Evolutionary conservation across 2,113 vertebrate species (phyloP).

Genomic region (Tragelaphus buxtoni): DNA sequence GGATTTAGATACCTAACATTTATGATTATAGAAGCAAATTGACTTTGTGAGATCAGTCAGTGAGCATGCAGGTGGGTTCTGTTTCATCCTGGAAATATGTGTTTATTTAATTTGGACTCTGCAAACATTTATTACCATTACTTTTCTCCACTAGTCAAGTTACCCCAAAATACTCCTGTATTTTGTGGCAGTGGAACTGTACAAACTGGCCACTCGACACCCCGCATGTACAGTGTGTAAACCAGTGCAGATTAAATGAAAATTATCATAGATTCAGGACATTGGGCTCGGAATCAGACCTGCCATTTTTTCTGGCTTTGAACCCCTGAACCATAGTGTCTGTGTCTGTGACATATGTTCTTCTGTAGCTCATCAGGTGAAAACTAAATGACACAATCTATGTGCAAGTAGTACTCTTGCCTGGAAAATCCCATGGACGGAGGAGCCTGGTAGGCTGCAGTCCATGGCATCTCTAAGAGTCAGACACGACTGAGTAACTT

Average conservation of each 20-base stretch:
- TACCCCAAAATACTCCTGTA: background rate
- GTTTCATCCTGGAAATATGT: background rate
- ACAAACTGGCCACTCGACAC: background rate
- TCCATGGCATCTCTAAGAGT: no score
- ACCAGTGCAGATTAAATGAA: background rate
- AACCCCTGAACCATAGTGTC: background rate
- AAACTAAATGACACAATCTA: background rate
- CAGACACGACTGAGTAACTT: no score
- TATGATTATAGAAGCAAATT: background rate
- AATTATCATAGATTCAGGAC: background rate
- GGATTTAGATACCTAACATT: background rate
- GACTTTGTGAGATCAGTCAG: background rate
- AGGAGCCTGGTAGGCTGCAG: no score
- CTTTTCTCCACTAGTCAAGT: background rate
- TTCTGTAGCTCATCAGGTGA: background rate
- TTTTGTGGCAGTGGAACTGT: background rate
- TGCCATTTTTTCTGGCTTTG: background rate
- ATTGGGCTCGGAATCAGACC: background rate
- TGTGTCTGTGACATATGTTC: background rate
- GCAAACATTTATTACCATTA: background rate
- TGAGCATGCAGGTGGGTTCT: background rate
- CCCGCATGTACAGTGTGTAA: background rate
- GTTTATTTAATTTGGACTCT: background rate
- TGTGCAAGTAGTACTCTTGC: background rate
- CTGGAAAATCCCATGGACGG: no score